Conservation (phyloP, 2,113 vertebrate species). For the Odobenus rosmarus region DNA sequence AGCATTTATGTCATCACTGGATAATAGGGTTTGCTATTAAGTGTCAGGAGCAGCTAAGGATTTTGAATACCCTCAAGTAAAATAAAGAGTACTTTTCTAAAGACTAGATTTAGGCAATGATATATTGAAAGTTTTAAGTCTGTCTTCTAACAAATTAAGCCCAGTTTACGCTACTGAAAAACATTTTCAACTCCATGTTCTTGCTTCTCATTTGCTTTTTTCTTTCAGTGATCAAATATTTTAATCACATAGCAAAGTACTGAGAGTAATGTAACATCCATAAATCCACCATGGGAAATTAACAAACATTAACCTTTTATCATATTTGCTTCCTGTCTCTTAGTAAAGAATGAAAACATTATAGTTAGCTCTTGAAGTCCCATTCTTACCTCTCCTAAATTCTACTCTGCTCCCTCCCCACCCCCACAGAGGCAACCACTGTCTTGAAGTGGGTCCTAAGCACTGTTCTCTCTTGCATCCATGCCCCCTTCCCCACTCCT, state of each 20-base stretch:
- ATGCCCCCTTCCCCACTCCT: not conserved
- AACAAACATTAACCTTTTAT: slow-evolving; percentile 35
- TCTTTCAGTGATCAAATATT: not conserved
- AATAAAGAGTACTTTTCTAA: not conserved
- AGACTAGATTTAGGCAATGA: slow-evolving; percentile 1
- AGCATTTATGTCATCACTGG: not conserved
- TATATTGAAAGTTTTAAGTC: not conserved
- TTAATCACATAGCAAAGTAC: not conserved
- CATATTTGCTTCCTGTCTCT: not conserved
- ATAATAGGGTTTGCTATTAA: not conserved
- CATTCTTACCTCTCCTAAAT: slow-evolving; percentile 17
- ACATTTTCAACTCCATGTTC: not conserved
- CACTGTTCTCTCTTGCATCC: not conserved
- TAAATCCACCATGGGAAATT: not conserved
- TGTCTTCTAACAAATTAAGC: not conserved
- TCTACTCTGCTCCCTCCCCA: not conserved
- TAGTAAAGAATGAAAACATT: slow-evolving; percentile 27
- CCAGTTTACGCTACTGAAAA: not conserved
- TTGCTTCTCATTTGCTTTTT: slow-evolving; percentile 11
- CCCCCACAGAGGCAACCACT: not conserved
- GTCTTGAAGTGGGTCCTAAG: not conserved
- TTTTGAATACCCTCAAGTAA: slow-evolving; percentile 26
- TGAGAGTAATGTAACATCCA: slow-evolving; percentile 7
- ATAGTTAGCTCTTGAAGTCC: not conserved
- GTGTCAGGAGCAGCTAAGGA: not conserved